Base-by-base conservation (phyloP, 2,888 invertebrate species). In the Pandemis cinnamomeana region DNA sequence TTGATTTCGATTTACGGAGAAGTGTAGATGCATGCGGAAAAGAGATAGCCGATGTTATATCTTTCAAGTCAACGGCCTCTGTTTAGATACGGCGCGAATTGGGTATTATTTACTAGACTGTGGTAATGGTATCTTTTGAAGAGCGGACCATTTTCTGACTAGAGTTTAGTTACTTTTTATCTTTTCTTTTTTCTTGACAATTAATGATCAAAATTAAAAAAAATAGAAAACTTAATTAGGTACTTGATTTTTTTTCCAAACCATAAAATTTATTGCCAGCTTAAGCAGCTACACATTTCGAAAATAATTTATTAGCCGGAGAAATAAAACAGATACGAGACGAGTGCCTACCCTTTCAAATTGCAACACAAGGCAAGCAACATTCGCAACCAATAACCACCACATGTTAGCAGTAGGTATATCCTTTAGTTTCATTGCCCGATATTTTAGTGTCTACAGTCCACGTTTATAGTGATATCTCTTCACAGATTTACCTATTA, bases 1-100 rank as follows among this genome's bases (percentile, higher is more conserved):
- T 94, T 93, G 93, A 94, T 93, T 94, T 94, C 94, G 93, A 94
- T 94, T 94, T 91, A 93, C 86, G 89, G 93, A 93, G 91, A 92
- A 93, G 94, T 91, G 81, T 86, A 83, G 91, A 86, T 83, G 84
- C 80, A 85, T 78, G 90, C 80, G 84, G 79, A 86, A 91, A 86
- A 87, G 86, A 81, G 92, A 90, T 78, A 81, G 83, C 78, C 72
- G 79, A 85, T 85, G 84, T 88, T 87, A 86, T 92, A 85, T 87
- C 86, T 87, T 87, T 86, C 86, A 87, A 91, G 93, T 93, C 93
- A 93, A 92, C 92, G 93, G 88, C 93, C 93, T 91, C 90, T 86
- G 84, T 87, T 87, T 89, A 86, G 87, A 88, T 89, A 90, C 90
- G 89, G 89, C 87, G 81, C 83, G 86, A 87, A 87, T 85, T 82